These are phyloP conservation scores for Andrena trimmerana DNA, from an alignment of 2,888 invertebrate species.

Conservation along the genomic window DNA sequence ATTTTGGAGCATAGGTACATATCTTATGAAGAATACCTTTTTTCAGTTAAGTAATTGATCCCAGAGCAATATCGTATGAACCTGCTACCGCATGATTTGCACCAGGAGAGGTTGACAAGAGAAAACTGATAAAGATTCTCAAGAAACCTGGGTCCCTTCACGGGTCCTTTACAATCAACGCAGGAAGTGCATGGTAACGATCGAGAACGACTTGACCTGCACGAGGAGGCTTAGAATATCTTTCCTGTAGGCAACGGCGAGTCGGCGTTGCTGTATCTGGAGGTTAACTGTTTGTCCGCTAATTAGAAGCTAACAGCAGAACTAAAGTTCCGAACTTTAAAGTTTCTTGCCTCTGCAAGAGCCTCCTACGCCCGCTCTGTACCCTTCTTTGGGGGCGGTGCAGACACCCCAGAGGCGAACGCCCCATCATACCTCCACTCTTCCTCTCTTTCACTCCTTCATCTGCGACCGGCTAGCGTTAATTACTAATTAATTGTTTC, in stretches of 20 bases:
- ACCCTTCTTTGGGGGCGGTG: slow-evolving; percentile 56
- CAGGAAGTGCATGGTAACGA: slow-evolving; percentile 34
- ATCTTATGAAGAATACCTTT: too few relatives aligned
- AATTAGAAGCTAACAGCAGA: slow-evolving; percentile 84
- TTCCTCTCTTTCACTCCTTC: slow-evolving; percentile 59
- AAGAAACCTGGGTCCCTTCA: not conserved
- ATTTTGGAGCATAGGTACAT: too few relatives aligned
- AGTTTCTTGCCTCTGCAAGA: slow-evolving; percentile 82
- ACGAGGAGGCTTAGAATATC: slow-evolving; percentile 52
- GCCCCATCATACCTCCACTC: slow-evolving; percentile 52
- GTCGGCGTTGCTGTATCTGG: slow-evolving; percentile 76
- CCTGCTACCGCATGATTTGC: too few relatives aligned
- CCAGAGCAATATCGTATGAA: too few relatives aligned
- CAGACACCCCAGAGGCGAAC: slow-evolving; percentile 70
- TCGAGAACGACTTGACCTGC: slow-evolving; percentile 37
- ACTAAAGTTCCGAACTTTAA: slow-evolving; percentile 83
- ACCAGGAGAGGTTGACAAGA: not conserved
- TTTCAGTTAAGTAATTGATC: too few relatives aligned
- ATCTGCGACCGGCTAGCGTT: slow-evolving; percentile 76
- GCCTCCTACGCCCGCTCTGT: slow-evolving; percentile 65
- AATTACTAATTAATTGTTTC: slow-evolving; percentile 85
- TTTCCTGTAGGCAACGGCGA: slow-evolving; percentile 55
- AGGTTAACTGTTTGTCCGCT: slow-evolving; percentile 83
- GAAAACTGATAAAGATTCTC: not conserved
- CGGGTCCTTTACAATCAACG: not conserved